phyloP scores from a whole-genome alignment of 1,140 invertebrate species.

The Ceratina australensis region DNA sequence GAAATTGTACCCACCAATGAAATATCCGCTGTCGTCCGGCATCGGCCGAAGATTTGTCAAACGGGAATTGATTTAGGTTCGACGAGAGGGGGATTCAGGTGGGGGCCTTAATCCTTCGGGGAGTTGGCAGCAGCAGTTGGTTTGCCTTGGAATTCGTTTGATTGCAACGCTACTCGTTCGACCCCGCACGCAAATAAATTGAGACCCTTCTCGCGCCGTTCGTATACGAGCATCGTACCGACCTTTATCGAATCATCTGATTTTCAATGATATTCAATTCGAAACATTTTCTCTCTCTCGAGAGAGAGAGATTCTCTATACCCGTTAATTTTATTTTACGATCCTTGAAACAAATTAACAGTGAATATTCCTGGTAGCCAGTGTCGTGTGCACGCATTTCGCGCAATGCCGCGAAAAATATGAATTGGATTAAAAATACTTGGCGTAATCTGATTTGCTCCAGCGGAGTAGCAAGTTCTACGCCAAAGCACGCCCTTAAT shows the following conservation, averaged over 20 bases:
- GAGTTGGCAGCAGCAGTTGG: slow-evolving; percentile 54
- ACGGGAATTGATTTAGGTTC: slow-evolving; percentile 68
- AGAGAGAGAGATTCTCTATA: too few relatives aligned
- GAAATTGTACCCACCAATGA: slow-evolving; percentile 63
- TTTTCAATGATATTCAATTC: too few relatives aligned
- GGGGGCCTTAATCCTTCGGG: slow-evolving; percentile 56
- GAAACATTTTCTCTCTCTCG: too few relatives aligned
- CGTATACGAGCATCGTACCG: too few relatives aligned
- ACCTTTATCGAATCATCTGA: too few relatives aligned
- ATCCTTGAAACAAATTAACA: too few relatives aligned
- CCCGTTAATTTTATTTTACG: too few relatives aligned
- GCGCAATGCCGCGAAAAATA: not conserved
- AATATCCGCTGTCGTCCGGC: slow-evolving; percentile 65
- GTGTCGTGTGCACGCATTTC: too few relatives aligned
- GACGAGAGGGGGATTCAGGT: not conserved
- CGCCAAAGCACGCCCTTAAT: slow-evolving; percentile 18
- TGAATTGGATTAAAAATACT: not conserved
- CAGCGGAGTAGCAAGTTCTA: not conserved
- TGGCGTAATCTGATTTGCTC: not conserved
- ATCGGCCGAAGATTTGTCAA: slow-evolving; percentile 68
- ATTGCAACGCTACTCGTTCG: slow-evolving; percentile 39
- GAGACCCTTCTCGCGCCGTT: too few relatives aligned
- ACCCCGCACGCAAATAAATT: slow-evolving; percentile 59
- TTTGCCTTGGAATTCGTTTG: slow-evolving; percentile 59
- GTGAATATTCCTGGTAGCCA: too few relatives aligned